A percentile compares a stretch with the other conserved stretches of the same genome.
Conservation (phyloP, 2,113 vertebrate species). For the Dinomys branickii region DNA sequence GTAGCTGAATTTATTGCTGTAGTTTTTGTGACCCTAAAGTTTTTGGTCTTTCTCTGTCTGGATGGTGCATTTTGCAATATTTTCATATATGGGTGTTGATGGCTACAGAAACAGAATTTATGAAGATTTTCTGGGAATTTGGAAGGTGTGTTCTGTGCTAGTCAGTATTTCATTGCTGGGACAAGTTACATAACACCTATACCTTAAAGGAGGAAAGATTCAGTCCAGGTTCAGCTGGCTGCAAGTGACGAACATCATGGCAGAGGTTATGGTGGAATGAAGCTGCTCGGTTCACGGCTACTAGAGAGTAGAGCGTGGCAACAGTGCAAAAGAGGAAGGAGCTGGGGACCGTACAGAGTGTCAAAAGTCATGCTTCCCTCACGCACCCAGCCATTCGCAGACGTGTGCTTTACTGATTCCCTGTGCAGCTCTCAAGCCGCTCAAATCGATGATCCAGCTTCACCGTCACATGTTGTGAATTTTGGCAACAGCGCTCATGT, state of each 20-base stretch:
- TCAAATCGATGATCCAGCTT: neutral
- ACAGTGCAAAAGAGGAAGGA: neutral
- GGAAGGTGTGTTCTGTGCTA: neutral
- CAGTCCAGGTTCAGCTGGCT: neutral
- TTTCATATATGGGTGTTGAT: neutral
- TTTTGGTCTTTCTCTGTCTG: conserved; percentile 87
- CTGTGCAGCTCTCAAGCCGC: neutral
- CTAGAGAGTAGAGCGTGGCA: neutral
- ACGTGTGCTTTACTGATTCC: neutral
- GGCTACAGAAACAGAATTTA: neutral
- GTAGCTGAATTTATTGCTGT: conserved; percentile 79
- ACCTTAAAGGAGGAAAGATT: neutral
- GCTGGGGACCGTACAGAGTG: neutral
- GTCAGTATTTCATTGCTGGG: neutral
- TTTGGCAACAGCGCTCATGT: neutral
- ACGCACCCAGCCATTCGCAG: neutral
- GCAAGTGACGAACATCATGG: neutral
- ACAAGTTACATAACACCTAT: neutral
- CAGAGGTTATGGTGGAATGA: neutral
- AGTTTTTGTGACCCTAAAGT: conserved; percentile 87
- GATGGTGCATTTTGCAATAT: conserved; percentile 67
- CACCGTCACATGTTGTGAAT: neutral
- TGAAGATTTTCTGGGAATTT: neutral
- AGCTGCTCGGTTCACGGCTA: neutral
- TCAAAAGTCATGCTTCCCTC: neutral